Percentiles rank a stretch among this genome's conserved stretches.
Conservation (phyloP, 2,888 invertebrate species). For the Galerucella calmariensis region DNA sequence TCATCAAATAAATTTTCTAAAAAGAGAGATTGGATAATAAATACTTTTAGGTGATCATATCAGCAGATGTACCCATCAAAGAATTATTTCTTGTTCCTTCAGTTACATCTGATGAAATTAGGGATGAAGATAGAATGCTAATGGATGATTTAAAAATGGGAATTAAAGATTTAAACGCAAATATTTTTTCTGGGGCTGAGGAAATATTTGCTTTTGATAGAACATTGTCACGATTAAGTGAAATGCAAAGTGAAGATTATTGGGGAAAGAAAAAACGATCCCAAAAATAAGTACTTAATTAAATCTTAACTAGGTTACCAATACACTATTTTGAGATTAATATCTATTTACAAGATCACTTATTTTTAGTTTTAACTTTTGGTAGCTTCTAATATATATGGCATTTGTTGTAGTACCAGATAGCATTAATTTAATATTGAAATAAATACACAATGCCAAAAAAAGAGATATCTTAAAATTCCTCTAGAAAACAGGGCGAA, state of each 20-base stretch:
- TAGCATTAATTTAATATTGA: too few relatives aligned
- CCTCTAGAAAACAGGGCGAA: too few relatives aligned
- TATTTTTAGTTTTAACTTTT: neutral
- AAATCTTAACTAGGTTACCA: neutral
- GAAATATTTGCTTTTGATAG: conserved; percentile 97
- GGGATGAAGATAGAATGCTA: conserved; percentile 83
- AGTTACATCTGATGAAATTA: conserved; percentile 58
- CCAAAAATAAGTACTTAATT: conserved; percentile 22
- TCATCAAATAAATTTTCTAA: too few relatives aligned
- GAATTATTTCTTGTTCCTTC: conserved; percentile 75
- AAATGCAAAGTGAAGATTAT: conserved; percentile 96
- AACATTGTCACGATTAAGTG: conserved; percentile 90
- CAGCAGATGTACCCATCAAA: conserved; percentile 81
- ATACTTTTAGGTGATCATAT: conserved; percentile 76
- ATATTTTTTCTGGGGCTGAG: conserved; percentile 97
- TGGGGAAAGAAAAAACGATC: conserved; percentile 68
- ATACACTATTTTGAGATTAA: too few relatives aligned
- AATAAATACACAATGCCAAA: too few relatives aligned
- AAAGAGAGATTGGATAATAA: neutral
- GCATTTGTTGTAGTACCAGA: neutral
- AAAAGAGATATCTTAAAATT: too few relatives aligned
- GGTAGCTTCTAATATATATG: neutral
- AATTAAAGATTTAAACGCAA: conserved; percentile 79
- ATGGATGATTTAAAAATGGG: conserved; percentile 96
- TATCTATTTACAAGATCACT: too few relatives aligned